Percentiles rank a stretch among this genome's conserved stretches.
Conservation (phyloP, 1,140 invertebrate genomes). For the Eufriesea mexicana region DNA sequence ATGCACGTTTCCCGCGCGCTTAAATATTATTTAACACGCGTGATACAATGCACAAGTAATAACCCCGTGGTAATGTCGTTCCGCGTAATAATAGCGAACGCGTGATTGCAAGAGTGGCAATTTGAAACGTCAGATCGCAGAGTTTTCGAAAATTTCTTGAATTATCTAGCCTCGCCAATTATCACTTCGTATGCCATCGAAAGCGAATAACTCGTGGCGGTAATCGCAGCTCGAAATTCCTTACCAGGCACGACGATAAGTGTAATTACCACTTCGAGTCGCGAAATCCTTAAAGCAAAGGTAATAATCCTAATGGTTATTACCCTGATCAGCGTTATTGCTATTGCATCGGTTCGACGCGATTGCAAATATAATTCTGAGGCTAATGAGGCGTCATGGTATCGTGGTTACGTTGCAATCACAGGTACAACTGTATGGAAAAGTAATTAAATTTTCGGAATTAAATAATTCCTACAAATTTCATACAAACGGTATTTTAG, state of each 20-base stretch:
- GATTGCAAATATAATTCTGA: neutral
- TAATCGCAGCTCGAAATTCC: neutral
- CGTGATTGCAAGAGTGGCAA: neutral
- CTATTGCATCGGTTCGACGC: neutral
- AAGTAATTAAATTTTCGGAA: too few relatives aligned
- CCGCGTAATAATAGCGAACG: neutral
- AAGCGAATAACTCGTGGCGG: neutral
- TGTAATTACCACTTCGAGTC: neutral
- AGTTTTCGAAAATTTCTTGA: neutral
- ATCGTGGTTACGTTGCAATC: too few relatives aligned
- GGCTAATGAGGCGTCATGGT: neutral
- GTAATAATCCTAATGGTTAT: neutral
- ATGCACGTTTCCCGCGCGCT: neutral
- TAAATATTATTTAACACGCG: conserved; percentile 9
- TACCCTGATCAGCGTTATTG: neutral
- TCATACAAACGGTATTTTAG: neutral
- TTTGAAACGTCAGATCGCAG: neutral
- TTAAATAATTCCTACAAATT: too few relatives aligned
- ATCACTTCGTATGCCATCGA: neutral
- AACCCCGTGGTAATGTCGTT: neutral
- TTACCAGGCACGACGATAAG: too few relatives aligned
- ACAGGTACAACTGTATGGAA: too few relatives aligned
- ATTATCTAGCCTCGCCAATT: neutral
- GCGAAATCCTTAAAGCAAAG: neutral
- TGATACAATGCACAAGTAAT: neutral